Conservation (phyloP, 2,113 vertebrate species). For the Procapra przewalskii region DNA sequence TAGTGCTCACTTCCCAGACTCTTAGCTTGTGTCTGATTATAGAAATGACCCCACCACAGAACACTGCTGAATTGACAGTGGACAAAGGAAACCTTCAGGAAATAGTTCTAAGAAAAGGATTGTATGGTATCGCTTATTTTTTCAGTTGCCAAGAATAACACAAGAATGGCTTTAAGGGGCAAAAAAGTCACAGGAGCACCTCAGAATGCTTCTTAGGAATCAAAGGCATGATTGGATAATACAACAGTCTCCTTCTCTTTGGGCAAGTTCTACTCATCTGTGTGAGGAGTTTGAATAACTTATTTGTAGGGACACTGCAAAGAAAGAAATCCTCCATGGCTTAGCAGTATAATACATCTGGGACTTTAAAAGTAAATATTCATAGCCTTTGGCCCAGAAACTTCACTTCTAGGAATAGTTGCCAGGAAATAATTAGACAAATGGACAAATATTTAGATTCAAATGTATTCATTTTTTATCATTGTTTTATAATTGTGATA, state of each 20-base stretch:
- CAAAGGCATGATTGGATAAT: neutral
- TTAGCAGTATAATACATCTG: neutral
- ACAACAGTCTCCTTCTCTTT: neutral
- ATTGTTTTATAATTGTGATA: neutral
- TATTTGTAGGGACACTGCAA: neutral
- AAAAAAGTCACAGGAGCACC: neutral
- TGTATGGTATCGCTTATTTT: neutral
- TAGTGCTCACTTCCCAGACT: neutral
- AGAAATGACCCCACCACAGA: neutral
- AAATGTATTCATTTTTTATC: neutral
- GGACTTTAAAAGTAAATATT: neutral
- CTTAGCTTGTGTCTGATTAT: neutral
- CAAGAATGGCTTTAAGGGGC: neutral
- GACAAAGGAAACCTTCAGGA: slow-evolving; percentile 1
- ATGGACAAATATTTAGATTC: neutral
- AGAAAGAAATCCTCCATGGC: neutral
- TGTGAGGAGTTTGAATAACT: neutral
- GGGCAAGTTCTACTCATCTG: neutral
- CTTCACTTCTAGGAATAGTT: neutral
- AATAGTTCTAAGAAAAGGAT: slow-evolving; percentile 1
- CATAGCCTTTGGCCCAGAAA: neutral
- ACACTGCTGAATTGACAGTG: neutral
- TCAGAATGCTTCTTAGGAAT: neutral
- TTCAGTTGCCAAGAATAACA: slow-evolving; percentile 42
- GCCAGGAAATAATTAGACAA: neutral